A percentile compares a stretch with the other conserved stretches of the same genome.
Conservation (phyloP, 2,113 vertebrate genomes). For the Plecotus auritus region DNA sequence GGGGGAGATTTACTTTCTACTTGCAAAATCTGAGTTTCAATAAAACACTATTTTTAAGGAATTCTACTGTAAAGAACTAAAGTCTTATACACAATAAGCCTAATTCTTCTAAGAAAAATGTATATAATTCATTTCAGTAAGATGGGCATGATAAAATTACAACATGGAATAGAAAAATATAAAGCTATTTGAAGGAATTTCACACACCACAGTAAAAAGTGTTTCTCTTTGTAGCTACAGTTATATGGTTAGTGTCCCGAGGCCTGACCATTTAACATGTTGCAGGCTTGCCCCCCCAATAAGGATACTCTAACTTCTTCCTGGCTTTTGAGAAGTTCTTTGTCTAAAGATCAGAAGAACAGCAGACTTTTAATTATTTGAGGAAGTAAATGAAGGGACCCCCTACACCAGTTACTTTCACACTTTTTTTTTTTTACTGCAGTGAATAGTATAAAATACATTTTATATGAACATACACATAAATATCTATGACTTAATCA, state of each 20-base stretch:
- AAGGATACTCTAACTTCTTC: background rate
- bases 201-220: background rate
- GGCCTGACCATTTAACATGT: background rate
- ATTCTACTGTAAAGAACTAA: background rate
- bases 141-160: background rate
- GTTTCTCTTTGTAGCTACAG: background rate
- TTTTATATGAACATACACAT: background rate
- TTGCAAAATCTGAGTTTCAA: background rate
- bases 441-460: background rate
- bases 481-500: background rate
- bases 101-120: constrained; percentile 8
- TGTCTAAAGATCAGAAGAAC: background rate
- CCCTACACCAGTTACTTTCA: background rate
- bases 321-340: no score
- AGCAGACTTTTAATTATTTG: background rate
- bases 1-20: background rate
- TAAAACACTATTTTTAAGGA: background rate
- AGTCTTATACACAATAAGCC: background rate
- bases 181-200: background rate
- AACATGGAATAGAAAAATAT: background rate
- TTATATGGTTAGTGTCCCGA: background rate
- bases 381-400: background rate
- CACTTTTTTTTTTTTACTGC: background rate
- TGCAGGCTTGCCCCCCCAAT: no score
- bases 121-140: background rate